phyloP scores from a whole-genome alignment of 2,797 vertebrate species.

The Bradypus variegatus region DNA sequence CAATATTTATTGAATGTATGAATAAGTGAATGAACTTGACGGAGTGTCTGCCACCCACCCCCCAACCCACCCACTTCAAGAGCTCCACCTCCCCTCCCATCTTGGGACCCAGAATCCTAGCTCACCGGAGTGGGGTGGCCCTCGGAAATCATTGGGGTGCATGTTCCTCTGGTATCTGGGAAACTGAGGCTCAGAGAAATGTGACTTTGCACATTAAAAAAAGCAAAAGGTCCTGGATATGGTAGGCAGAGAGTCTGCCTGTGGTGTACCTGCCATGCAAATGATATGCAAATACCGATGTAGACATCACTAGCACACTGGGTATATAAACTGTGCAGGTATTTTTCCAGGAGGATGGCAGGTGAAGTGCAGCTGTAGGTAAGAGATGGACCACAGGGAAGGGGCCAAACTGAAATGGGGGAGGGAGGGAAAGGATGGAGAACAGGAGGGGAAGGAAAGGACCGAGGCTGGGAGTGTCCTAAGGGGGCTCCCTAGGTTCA shows the following conservation, averaged over 20 bases:
- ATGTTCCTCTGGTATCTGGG: not conserved
- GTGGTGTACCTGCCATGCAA: not conserved
- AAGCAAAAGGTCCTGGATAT: not conserved
- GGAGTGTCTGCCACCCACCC: not conserved
- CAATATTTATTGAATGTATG: not conserved
- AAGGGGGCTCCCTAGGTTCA: not conserved
- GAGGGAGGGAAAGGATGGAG: not conserved
- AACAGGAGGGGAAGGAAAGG: not conserved
- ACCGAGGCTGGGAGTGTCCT: not conserved
- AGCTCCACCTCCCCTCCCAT: not conserved
- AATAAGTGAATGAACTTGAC: not conserved
- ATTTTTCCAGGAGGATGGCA: not conserved
- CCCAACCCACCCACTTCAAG: not conserved
- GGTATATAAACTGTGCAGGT: not conserved
- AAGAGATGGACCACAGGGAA: not conserved
- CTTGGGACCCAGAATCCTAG: not conserved
- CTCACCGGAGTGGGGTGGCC: not conserved
- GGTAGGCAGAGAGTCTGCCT: constrained; percentile 18
- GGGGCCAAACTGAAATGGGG: not conserved
- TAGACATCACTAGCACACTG: not conserved
- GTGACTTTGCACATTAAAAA: not conserved
- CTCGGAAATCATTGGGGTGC: not conserved
- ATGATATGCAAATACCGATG: constrained; percentile 30
- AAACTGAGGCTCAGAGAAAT: not conserved
- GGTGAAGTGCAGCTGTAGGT: not conserved